phyloP scores from a whole-genome alignment of 2,888 invertebrate species.

The Patella ulyssiponensis region DNA sequence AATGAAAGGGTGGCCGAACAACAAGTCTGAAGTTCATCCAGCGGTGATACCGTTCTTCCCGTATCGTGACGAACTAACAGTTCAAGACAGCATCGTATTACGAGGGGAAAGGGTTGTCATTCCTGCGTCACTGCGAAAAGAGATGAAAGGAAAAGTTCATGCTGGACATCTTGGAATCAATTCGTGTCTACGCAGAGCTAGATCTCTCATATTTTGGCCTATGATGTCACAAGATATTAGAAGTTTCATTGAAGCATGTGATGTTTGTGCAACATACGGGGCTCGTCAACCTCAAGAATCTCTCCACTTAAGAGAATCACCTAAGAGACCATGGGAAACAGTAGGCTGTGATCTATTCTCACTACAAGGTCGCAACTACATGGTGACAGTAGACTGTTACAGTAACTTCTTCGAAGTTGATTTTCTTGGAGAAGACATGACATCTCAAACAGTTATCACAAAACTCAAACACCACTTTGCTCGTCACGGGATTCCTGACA shows the following conservation, averaged over 20 bases:
- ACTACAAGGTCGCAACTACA: constrained; percentile 33
- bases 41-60: constrained; percentile 16
- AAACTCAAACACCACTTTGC: constrained; percentile 40
- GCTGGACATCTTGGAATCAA: constrained; percentile 21
- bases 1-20: constrained; percentile 29
- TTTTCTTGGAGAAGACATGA: constrained; percentile 16
- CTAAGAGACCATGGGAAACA: constrained; percentile 42
- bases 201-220: constrained; percentile 36
- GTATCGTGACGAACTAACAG: constrained; percentile 26
- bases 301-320: constrained; percentile 31
- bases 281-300: constrained; percentile 30
- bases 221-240: constrained; percentile 37
- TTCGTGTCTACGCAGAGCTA: constrained; percentile 15
- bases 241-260: constrained; percentile 36
- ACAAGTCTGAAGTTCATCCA: constrained; percentile 13
- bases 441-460: constrained; percentile 27
- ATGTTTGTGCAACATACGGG: constrained; percentile 28
- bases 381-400: constrained; percentile 42
- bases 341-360: constrained; percentile 46
- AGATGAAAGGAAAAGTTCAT: constrained; percentile 14
- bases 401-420: constrained; percentile 42
- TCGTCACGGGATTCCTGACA: constrained; percentile 29
- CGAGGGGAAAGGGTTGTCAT: constrained; percentile 18
- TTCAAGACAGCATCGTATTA: constrained; percentile 13
- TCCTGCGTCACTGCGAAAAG: constrained; percentile 14